phyloP scores from a whole-genome alignment of 2,797 vertebrate species.

The Lycodopsis pacificus region DNA sequence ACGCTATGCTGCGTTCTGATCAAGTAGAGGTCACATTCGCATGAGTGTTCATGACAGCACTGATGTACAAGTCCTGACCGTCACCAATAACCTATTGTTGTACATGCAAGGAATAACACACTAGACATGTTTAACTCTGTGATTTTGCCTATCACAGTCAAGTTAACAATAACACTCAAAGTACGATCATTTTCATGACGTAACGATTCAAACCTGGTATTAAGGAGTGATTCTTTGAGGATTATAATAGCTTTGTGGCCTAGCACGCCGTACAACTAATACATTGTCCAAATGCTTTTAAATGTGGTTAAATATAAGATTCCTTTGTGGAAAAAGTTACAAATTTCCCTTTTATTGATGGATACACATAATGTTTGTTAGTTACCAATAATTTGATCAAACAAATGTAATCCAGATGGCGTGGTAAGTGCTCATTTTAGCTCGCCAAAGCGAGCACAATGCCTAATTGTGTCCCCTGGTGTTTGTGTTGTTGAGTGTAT shows the following conservation, averaged over 20 bases:
- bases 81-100: conserved; percentile 4
- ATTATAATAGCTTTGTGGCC: background rate
- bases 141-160: background rate
- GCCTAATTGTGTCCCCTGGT: background rate
- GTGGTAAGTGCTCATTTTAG: background rate
- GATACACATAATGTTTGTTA: background rate
- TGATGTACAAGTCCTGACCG: background rate
- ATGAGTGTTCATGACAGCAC: conserved; percentile 22
- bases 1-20: conserved; percentile 8
- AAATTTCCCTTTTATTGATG: background rate
- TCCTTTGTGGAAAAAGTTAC: background rate
- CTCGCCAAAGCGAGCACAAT: background rate
- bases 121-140: no score
- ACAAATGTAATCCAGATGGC: background rate
- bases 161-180: background rate
- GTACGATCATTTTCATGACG: background rate
- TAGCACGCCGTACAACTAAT: background rate
- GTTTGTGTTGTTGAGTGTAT: background rate
- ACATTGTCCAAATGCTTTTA: background rate
- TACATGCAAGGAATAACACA: background rate
- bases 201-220: background rate
- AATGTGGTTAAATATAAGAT: background rate
- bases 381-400: background rate
- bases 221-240: background rate
- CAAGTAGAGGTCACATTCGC: conserved; percentile 15